Evolutionary conservation across 2,888 invertebrate genomes (phyloP), one percentile per base, ranked within the genome.

Genomic region (Allygus modestus): DNA sequence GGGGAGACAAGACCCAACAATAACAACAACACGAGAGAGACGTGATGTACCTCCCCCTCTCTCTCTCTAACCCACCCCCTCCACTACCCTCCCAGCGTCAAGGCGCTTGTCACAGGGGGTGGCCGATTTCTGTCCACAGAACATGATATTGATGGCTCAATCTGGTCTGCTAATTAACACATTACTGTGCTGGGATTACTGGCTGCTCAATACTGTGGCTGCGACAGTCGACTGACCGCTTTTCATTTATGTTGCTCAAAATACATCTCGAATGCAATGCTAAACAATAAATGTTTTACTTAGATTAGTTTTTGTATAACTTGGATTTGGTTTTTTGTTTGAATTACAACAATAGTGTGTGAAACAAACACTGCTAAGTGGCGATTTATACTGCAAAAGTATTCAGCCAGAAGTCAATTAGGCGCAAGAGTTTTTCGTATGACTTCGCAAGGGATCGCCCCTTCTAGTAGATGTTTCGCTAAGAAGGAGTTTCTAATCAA

Each of bases 101-200:
- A n/a, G 54, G 23, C 20, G 54, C 54, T n/a, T 17, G 9, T 31
- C 28, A 28, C 65, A 65, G 5, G 65, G 65, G 65, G 28, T 5
- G 5, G 54, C 11, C 54, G 20, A 54, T 23, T 4, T 54, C 54
- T 11, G 28, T 65, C 65, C 31, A 65, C 31, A 65, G 65, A 65
- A 65, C 65, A 65, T 65, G 28, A 65, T 65, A 65, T 65, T 65
- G 65, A 65, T 65, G 65, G 58, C 26, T 23, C 58, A 58, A 58
- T 58, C 58, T 58, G 26, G 65, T 31, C 17, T 31, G 17, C 65
- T 65, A 65, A 65, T 65, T 65, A 65, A 31, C 65, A 65, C 65
- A 31, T 28, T 15, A 17, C 31, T 5, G 65, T 9, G 58, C 23
- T 58, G 2, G 23, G 58, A 58, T 58, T 58, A 58, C 58, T 58